Evolutionary conservation across 1,140 invertebrate genomes (phyloP).

Genomic region (Drosophila trapezifrons): DNA sequence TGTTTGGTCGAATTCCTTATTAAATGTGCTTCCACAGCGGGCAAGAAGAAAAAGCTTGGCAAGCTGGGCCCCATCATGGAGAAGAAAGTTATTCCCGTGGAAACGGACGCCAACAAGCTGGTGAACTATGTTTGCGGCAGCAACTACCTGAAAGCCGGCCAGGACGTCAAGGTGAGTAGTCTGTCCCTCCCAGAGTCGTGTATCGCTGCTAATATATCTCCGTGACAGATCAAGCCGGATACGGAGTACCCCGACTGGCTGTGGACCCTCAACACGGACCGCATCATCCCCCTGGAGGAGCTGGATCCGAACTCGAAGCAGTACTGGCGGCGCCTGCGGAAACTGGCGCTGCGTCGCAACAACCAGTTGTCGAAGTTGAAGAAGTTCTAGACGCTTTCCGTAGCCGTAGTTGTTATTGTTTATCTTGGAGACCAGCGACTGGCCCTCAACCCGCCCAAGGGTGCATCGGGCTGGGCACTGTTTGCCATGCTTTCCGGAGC

Average conservation of each 20-base stretch:
- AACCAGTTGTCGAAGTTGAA: conserved; percentile 86
- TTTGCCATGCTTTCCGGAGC: conserved; percentile 58
- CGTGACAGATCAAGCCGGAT: conserved; percentile 89
- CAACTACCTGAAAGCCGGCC: conserved; percentile 91
- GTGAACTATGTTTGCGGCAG: conserved; percentile 93
- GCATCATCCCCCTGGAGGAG: conserved; percentile 88
- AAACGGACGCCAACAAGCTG: conserved; percentile 93
- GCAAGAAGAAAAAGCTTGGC: conserved; percentile 86
- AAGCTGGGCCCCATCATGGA: conserved; percentile 86
- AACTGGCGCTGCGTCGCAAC: conserved; percentile 86
- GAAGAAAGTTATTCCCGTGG: conserved; percentile 92
- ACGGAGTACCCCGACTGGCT: conserved; percentile 97
- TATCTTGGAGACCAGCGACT: conserved; percentile 22
- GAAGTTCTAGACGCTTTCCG: conserved; percentile 83
- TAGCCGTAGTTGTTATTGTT: conserved; percentile 32
- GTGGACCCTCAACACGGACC: conserved; percentile 89
- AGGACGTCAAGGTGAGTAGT: conserved; percentile 89
- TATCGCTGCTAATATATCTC: background rate
- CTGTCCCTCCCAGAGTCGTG: background rate
- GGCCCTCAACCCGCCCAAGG: conserved; percentile 47
- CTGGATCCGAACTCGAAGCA: conserved; percentile 91
- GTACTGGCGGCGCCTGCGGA: conserved; percentile 91
- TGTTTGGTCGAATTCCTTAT: too few species aligned
- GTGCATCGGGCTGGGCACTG: conserved; percentile 38
- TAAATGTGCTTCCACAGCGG: conserved; percentile 16